A percentile compares a stretch with the other conserved stretches of the same genome.
Evolutionary conservation across 2,888 invertebrate species (phyloP).

Genomic region (Galeopsomyia nigrocyanea): DNA sequence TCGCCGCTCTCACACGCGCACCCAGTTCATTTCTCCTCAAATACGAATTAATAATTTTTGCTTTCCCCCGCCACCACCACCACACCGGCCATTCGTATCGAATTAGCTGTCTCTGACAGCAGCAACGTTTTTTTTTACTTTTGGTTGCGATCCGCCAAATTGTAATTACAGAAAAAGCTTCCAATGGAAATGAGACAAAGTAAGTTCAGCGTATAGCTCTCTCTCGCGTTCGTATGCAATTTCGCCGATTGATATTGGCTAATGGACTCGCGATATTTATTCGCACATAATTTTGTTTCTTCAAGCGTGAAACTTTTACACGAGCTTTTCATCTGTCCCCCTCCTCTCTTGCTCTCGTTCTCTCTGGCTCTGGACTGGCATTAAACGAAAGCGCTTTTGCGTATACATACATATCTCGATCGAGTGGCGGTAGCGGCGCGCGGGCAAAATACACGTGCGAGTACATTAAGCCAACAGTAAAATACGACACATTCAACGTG

Average conservation of each 20-base stretch:
- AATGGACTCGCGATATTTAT: conserved; percentile 38
- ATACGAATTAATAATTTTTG: conserved; percentile 26
- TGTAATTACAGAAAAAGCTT: conserved; percentile 51
- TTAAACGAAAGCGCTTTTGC: no score
- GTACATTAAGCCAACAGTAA: no score
- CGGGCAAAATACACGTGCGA: no score
- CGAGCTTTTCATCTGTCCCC: no score
- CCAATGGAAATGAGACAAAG: conserved; percentile 54
- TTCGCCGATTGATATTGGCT: conserved; percentile 35
- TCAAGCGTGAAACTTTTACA: conserved; percentile 22
- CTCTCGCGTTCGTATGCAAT: conserved; percentile 2
- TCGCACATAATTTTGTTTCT: conserved; percentile 24
- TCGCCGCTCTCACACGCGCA: no score
- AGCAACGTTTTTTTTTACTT: conserved; percentile 44
- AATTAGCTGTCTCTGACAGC: not conserved
- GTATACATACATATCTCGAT: no score
- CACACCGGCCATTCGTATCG: no score
- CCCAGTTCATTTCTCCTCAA: conserved; percentile 9
- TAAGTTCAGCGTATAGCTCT: conserved; percentile 8
- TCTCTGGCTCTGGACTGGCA: no score
- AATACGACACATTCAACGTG: not conserved
- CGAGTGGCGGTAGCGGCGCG: no score
- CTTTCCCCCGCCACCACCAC: not conserved
- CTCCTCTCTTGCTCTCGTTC: not conserved
- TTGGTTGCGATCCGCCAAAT: conserved; percentile 49